These are phyloP conservation scores for Myopa tessellatipennis DNA, from an alignment of 2,888 invertebrate genomes.

Conservation along the genomic window DNA sequence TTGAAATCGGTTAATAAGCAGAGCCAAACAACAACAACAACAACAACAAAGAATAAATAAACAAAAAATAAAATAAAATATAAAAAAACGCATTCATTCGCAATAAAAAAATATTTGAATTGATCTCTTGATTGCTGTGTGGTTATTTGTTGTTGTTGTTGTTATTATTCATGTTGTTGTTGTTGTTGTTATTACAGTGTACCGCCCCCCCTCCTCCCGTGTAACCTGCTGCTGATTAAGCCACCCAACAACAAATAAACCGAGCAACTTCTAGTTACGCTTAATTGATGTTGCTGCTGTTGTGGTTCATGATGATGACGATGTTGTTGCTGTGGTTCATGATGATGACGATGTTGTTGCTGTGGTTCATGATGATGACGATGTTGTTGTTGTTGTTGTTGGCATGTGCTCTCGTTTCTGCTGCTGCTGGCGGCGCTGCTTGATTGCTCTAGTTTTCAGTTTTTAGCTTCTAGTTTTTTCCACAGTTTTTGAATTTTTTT, in stretches of 20 bases:
- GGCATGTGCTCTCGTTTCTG: constrained; percentile 15
- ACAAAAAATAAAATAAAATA: background rate
- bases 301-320: background rate
- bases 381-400: constrained; percentile 20
- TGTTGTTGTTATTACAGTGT: constrained; percentile 13
- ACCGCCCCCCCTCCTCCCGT: constrained; percentile 10
- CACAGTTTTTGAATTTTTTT: background rate
- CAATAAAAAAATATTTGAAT: constrained; percentile 29
- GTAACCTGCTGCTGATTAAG: background rate
- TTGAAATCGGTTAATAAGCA: constrained; percentile 14
- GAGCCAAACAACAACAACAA: background rate
- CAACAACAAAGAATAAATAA: background rate
- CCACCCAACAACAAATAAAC: background rate
- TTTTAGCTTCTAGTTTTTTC: background rate
- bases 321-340: constrained; percentile 40
- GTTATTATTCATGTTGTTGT: constrained; percentile 23
- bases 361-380: constrained; percentile 40
- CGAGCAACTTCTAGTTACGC: constrained; percentile 17
- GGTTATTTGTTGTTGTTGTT: constrained; percentile 28
- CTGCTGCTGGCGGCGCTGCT: constrained; percentile 8
- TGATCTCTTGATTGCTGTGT: constrained; percentile 40
- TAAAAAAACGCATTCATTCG: background rate
- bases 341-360: no score
- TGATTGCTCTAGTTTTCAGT: constrained; percentile 13
- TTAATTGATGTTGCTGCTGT: constrained; percentile 27